Evolutionary conservation across 1,140 invertebrate species (phyloP).

Genomic region (Drosophila seguyi): DNA sequence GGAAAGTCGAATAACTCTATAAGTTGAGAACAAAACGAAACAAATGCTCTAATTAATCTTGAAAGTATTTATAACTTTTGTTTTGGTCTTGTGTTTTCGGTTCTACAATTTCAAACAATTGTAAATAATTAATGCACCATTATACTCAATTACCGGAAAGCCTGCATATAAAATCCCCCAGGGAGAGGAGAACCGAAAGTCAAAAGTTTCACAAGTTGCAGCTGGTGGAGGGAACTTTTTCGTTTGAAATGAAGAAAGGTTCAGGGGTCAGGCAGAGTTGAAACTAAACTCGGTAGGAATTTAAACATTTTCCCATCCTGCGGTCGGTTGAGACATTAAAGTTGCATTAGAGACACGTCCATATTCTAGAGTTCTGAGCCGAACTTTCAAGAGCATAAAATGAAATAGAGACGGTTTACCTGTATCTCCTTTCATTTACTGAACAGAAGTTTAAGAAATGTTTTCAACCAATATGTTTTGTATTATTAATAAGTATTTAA

Average conservation of each 20-base stretch:
- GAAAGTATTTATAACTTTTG: constrained; percentile 81
- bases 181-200: constrained; percentile 47
- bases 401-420: not conserved
- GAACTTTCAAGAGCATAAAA: not conserved
- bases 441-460: too few species aligned
- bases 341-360: constrained; percentile 37
- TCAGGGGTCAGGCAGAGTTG: constrained; percentile 23
- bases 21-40: constrained; percentile 27
- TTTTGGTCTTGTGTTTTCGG: constrained; percentile 35
- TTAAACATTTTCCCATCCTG: constrained; percentile 23
- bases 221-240: constrained; percentile 58
- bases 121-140: constrained; percentile 84
- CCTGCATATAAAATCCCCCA: constrained; percentile 69
- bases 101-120: constrained; percentile 72
- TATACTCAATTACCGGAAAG: constrained; percentile 78
- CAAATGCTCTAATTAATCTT: constrained; percentile 73
- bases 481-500: not conserved
- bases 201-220: constrained; percentile 72
- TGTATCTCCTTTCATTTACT: not conserved
- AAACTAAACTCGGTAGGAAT: constrained; percentile 24
- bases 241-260: constrained; percentile 26
- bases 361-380: constrained; percentile 4
- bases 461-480: not conserved
- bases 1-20: constrained; percentile 22
- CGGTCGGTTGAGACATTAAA: constrained; percentile 43